Evolutionary conservation across 2,797 vertebrate genomes (phyloP).

Genomic region (Muraenolepis orangiensis): DNA sequence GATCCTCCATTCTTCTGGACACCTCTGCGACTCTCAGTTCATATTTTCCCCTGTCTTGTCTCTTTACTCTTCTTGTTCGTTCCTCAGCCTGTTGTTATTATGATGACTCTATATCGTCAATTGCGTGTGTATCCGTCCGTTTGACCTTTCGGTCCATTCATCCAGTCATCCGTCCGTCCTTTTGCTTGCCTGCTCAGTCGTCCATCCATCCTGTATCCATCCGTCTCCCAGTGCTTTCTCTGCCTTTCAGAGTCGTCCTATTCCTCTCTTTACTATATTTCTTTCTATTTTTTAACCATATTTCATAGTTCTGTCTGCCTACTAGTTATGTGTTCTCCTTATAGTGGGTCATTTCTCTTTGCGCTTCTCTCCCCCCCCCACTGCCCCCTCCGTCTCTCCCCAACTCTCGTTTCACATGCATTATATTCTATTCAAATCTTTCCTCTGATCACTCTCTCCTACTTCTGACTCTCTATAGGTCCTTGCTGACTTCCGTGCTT

Average conservation of each 20-base stretch:
- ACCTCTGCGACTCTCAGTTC: not conserved
- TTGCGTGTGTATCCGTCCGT: not conserved
- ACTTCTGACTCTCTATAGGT: not conserved
- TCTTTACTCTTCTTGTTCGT: not conserved
- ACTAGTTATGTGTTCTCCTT: no score
- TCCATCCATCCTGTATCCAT: not conserved
- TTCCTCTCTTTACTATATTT: no score
- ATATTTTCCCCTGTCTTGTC: not conserved
- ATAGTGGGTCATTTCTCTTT: no score
- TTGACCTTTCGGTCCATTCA: not conserved
- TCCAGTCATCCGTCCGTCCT: not conserved
- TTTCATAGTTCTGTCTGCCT: no score
- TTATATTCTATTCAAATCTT: not conserved
- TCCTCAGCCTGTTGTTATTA: no score
- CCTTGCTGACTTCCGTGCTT: not conserved
- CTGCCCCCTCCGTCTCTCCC: no score
- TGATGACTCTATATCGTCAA: not conserved
- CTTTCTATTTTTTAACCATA: no score
- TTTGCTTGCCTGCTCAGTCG: no score
- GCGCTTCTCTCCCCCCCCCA: no score
- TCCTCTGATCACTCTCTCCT: not conserved
- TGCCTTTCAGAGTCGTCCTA: not conserved
- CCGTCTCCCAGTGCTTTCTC: not conserved
- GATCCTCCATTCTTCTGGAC: conserved; percentile 28
- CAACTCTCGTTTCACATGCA: not conserved